Evolutionary conservation across 1,140 invertebrate species (phyloP), one percentile per base, ranked within the genome.

Genomic region (Ceratoteleas bidentatus): DNA sequence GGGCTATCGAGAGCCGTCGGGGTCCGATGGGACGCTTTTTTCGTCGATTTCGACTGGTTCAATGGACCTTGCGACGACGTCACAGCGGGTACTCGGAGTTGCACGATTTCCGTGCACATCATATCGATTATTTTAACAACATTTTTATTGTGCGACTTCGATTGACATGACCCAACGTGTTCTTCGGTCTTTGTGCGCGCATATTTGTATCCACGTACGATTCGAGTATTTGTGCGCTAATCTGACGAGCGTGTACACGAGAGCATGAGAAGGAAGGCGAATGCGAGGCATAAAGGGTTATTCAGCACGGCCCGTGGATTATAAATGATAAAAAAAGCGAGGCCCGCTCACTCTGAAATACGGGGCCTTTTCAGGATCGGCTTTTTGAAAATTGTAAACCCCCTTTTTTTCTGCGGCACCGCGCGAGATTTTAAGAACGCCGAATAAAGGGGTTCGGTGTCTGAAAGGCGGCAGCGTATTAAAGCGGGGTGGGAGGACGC

Each of bases 381-480:
- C 83, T 89, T 91, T 91, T 91, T 89, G 84, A 91, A 91, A 91
- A 90, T 88, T 91, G 90, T 88, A 88, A 87, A 89, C 85, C 84
- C 75, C 54, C 77, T 77, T 85, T 85, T 76, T 83, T 85, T 74
- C 81, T 83, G 57, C 78, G 78, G 73, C 85, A 69, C 79, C 80
- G 77, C 85, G 84, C 85, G 85, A 87, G 88, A 89, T 90, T 72
- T 89, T 88, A 87, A 90, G 88, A 89, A 89, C 85, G 65, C 74
- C 83, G 85, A 86, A 88, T 88, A 87, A 90, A 89, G 85, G 88
- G 88, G 86, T 89, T 88, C 74, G 81, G 58, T 66, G 72, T 77
- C 82, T 88, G 85, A 90, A 89, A 89, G 87, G 81, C 69, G 65
- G 73, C 66, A 66, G 73, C 65, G 65, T 47, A 76, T 82, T 76